Evolutionary conservation across 2,797 vertebrate genomes (phyloP), one percentile per base, ranked within the genome.

Genomic region (Enteromius afrohamiltoni): DNA sequence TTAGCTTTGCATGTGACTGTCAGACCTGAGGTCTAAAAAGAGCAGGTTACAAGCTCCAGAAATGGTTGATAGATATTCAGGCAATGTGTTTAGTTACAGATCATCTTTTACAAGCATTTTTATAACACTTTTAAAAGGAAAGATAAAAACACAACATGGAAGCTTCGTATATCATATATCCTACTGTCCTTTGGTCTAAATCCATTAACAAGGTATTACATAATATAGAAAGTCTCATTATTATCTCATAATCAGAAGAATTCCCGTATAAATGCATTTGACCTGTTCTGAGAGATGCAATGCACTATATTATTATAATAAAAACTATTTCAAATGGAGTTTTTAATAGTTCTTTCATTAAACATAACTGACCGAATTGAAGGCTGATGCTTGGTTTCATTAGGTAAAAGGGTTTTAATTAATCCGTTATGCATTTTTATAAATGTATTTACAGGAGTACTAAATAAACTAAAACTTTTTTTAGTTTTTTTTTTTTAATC

Each of bases 61-160:
- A 77, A 77, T 68, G 51, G 37, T 60, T 55, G 8, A 29, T 45
- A 53, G 26, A 34, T 53, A 53, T 82, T 82, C 14, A 53, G 70
- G 70, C 62, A 75, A 77, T 65, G 65, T 77, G 65, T 55, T 80
- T 21, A 77, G 67, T 77, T 78, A 78, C 79, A 75, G 51, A 79
- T 83, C 81, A 64, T 82, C 45, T 86, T 86, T 87, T 86, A 84
- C 83, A 85, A 82, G 80, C 21, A 58, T 84, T 77, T 83, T 85
- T 5, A 13, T 76, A 60, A 69, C 80, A 77, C 9, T 16, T 42
- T 47, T 23, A 47, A 62, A 11, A 77, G 78, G 45, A 70, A 23
- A 31, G n/a, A 68, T 68, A 74, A 79, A 84, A 81, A 55, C 71
- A 37, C 71, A 40, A 64, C 51, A 34, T 19, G 16, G 21, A 51